A percentile compares a stretch with the other conserved stretches of the same genome.
These are phyloP conservation scores for Sphenodon punctatus DNA, from an alignment of 2,797 vertebrate genomes.

Conservation along the genomic window DNA sequence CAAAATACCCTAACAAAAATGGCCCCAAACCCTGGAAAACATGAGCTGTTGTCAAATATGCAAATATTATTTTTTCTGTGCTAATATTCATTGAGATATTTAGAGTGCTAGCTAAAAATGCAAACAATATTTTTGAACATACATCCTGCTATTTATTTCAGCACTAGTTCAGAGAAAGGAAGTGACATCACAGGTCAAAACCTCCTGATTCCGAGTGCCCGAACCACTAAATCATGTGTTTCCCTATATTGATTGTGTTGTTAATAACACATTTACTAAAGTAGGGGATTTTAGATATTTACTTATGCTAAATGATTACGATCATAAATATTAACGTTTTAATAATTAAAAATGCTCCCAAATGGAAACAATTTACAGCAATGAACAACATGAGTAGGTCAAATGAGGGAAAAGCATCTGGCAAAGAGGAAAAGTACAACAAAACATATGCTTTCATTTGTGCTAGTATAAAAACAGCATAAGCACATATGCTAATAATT, in stretches of 20 bases:
- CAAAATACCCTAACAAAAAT: too few species aligned
- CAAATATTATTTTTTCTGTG: too few species aligned
- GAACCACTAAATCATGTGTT: fast-evolving
- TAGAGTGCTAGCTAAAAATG: too few species aligned
- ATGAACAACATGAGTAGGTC: background rate
- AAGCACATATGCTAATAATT: conserved; percentile 51
- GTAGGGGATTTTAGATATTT: background rate
- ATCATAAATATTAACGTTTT: background rate
- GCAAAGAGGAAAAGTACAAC: conserved; percentile 9
- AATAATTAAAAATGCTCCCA: background rate
- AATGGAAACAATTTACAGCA: background rate
- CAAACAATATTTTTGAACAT: too few species aligned
- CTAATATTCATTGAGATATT: too few species aligned
- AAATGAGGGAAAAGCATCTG: conserved; percentile 15
- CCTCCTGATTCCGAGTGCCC: too few species aligned
- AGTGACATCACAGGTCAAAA: too few species aligned
- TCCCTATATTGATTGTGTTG: fast-evolving
- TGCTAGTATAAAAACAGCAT: conserved; percentile 13
- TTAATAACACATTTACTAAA: background rate
- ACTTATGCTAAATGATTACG: background rate
- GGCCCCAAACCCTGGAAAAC: too few species aligned
- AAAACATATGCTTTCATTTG: conserved; percentile 29
- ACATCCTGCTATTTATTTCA: too few species aligned
- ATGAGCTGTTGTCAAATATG: too few species aligned
- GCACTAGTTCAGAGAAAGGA: too few species aligned